Evolutionary conservation across 2,888 invertebrate species (phyloP).

Genomic region (Scrobipalpa atriplicella): DNA sequence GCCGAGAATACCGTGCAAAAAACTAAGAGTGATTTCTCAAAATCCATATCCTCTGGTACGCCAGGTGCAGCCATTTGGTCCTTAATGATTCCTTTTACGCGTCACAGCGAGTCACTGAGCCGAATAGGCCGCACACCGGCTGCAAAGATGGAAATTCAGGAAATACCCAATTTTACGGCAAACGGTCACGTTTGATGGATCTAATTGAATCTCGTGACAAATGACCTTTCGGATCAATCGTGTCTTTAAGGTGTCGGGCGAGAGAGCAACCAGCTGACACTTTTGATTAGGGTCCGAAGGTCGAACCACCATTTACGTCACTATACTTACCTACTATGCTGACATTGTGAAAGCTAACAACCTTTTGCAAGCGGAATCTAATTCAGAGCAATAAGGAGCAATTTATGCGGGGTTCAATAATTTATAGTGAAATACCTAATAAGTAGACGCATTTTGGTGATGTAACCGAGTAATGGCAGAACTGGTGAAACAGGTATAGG

Average conservation of each 20-base stretch:
- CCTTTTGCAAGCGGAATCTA: not conserved
- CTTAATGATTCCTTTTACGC: conserved; percentile 14
- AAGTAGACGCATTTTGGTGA: too few species aligned
- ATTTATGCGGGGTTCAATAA: too few species aligned
- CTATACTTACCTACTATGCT: not conserved
- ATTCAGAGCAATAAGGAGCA: too few species aligned
- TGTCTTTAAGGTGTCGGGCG: conserved; percentile 3
- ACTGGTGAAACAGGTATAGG: too few species aligned
- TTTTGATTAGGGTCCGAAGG: conserved; percentile 9
- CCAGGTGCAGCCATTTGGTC: not conserved
- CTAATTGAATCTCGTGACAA: conserved; percentile 20
- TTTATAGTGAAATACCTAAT: too few species aligned
- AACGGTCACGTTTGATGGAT: not conserved
- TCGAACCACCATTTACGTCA: not conserved
- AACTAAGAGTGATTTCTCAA: too few species aligned
- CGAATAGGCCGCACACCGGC: conserved; percentile 19
- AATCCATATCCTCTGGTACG: too few species aligned
- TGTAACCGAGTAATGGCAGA: too few species aligned
- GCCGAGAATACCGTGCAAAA: too few species aligned
- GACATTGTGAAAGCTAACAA: not conserved
- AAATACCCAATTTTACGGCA: conserved; percentile 14
- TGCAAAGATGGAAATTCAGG: not conserved
- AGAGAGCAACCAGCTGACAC: not conserved
- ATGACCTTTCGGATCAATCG: conserved; percentile 18
- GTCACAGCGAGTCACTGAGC: not conserved